phyloP scores from a whole-genome alignment of 2,113 vertebrate genomes.

The Alectura lathami region DNA sequence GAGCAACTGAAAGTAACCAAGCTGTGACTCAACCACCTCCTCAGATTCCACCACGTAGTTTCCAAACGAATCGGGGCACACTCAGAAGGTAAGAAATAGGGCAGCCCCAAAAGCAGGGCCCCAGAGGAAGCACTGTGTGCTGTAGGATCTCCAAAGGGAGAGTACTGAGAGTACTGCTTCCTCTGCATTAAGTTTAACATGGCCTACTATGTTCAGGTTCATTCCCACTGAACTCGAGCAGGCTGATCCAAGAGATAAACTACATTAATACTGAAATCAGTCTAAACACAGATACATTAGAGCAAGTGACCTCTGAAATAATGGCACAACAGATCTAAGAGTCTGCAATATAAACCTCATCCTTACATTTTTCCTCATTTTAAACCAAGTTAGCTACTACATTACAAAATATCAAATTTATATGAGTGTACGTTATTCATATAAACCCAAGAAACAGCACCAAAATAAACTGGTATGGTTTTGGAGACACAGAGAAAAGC shows the following conservation, averaged over 20 bases:
- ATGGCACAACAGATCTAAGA: not conserved
- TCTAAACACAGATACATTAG: not conserved
- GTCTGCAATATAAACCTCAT: not conserved
- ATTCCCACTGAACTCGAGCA: not conserved
- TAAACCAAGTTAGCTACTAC: not conserved
- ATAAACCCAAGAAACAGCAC: not conserved
- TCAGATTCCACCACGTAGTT: not conserved
- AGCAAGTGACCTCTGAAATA: not conserved
- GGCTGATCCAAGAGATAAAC: not conserved
- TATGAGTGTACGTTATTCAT: not conserved
- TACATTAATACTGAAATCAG: not conserved
- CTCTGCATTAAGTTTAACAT: not conserved
- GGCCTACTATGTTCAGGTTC: not conserved
- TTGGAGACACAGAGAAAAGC: not conserved
- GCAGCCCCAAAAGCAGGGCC: not conserved
- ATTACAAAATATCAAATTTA: not conserved
- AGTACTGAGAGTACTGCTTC: not conserved
- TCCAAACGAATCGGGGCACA: fast-evolving
- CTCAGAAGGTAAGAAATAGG: not conserved
- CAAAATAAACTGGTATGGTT: not conserved
- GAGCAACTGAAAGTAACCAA: not conserved
- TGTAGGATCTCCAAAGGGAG: not conserved
- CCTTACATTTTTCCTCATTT: not conserved
- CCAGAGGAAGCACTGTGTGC: fast-evolving
- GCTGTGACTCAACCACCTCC: not conserved